A percentile compares a stretch with the other conserved stretches of the same genome.
phyloP scores from a whole-genome alignment of 2,888 invertebrate genomes.

The Limnephilus marmoratus region DNA sequence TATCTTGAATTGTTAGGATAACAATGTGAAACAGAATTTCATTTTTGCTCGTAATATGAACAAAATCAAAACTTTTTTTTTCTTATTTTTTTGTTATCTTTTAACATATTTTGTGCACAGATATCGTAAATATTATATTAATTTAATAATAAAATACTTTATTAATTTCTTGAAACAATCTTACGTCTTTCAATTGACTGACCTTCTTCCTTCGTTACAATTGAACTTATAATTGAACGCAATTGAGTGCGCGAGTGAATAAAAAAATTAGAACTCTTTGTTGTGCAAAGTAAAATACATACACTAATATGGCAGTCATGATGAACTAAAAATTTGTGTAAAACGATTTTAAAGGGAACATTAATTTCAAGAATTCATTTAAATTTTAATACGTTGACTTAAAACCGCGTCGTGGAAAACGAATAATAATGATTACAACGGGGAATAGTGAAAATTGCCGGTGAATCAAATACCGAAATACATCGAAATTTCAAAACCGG shows the following conservation, averaged over 20 bases:
- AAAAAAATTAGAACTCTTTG: not conserved
- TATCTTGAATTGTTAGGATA: not conserved
- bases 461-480: not conserved
- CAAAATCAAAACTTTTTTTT: too few species aligned
- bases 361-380: not conserved
- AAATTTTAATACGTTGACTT: not conserved
- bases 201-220: too few species aligned
- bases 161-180: too few species aligned
- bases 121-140: too few species aligned
- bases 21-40: not conserved
- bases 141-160: too few species aligned
- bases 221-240: too few species aligned
- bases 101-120: too few species aligned
- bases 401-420: not conserved
- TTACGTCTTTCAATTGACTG: too few species aligned
- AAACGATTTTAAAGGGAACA: not conserved
- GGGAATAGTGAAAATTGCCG: not conserved
- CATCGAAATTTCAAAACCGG: not conserved
- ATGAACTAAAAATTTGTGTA: not conserved
- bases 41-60: not conserved
- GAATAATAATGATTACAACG: not conserved
- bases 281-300: not conserved
- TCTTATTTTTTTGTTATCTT: too few species aligned
- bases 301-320: not conserved
- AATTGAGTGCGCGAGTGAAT: too few species aligned